Evolutionary conservation across 1,140 invertebrate genomes (phyloP).

Genomic region (Diuraphis noxia): DNA sequence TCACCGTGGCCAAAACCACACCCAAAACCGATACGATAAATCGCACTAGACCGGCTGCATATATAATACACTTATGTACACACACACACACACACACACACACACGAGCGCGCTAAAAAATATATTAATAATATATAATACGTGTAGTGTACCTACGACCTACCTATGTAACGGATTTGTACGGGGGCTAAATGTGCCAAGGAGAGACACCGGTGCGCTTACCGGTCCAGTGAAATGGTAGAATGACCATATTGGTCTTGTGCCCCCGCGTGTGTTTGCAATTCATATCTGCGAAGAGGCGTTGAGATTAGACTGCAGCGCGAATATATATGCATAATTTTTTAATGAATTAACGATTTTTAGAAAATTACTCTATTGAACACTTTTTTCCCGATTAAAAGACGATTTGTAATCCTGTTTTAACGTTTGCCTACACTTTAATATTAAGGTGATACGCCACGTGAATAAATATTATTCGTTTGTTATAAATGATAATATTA

Average conservation of each 20-base stretch:
- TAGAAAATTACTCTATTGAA: neutral
- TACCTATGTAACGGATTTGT: slow-evolving; percentile 26
- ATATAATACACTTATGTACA: neutral
- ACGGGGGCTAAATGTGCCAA: slow-evolving; percentile 52
- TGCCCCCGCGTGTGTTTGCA: slow-evolving; percentile 31
- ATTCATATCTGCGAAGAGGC: slow-evolving; percentile 31
- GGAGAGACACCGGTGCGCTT: neutral
- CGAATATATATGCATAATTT: neutral
- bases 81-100: neutral
- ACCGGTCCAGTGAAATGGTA: slow-evolving; percentile 20
- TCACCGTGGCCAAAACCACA: slow-evolving; percentile 28
- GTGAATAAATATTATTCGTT: neutral
- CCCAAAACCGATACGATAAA: slow-evolving; percentile 39
- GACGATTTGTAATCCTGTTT: neutral
- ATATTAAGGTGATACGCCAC: neutral
- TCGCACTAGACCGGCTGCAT: neutral
- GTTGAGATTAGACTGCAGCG: slow-evolving; percentile 1
- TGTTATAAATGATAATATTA: neutral
- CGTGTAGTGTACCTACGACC: neutral
- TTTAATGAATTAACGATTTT: slow-evolving; percentile 5
- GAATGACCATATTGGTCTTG: slow-evolving; percentile 49
- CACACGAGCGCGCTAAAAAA: neutral
- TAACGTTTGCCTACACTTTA: neutral
- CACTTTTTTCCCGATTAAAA: neutral
- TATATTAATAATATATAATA: neutral